phyloP scores from a whole-genome alignment of 2,797 vertebrate genomes.

The Lepilemur septentrionalis region DNA sequence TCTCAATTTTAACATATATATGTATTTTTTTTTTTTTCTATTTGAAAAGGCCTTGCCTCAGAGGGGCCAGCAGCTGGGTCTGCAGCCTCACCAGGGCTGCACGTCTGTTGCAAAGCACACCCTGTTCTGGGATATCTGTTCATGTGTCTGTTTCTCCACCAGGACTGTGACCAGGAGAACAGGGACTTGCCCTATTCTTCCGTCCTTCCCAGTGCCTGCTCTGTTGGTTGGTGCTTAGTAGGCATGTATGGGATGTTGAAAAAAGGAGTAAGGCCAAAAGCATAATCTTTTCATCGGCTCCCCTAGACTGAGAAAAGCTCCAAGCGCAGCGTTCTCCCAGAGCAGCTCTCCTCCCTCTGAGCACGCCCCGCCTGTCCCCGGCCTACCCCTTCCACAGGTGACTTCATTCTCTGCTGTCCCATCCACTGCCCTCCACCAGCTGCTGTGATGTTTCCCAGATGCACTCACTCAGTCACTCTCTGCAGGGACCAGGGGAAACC shows the following conservation, averaged over 20 bases:
- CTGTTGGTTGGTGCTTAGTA: no score
- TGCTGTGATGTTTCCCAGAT: neutral
- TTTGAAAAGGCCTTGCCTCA: neutral
- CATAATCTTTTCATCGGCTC: neutral
- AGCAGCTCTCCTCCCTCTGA: neutral
- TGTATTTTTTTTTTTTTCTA: neutral
- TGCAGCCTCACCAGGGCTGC: neutral
- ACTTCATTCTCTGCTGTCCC: no score
- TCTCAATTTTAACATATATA: neutral
- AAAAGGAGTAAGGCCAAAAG: neutral
- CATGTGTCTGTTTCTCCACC: neutral
- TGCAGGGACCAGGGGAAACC: neutral
- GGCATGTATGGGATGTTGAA: neutral
- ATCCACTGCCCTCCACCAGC: neutral
- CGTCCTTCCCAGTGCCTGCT: neutral
- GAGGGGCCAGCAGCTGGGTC: neutral
- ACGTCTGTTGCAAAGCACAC: neutral
- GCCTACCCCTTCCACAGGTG: neutral
- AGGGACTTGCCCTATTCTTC: neutral
- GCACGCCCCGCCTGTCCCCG: accelerated
- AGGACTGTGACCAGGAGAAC: no score
- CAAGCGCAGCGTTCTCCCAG: no score
- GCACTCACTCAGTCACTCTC: neutral
- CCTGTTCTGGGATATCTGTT: neutral
- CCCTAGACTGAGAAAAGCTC: neutral